Evolutionary conservation across 92 coral and sea anemone genomes (phyloP).

Genomic region (Pocillopora meandrina): DNA sequence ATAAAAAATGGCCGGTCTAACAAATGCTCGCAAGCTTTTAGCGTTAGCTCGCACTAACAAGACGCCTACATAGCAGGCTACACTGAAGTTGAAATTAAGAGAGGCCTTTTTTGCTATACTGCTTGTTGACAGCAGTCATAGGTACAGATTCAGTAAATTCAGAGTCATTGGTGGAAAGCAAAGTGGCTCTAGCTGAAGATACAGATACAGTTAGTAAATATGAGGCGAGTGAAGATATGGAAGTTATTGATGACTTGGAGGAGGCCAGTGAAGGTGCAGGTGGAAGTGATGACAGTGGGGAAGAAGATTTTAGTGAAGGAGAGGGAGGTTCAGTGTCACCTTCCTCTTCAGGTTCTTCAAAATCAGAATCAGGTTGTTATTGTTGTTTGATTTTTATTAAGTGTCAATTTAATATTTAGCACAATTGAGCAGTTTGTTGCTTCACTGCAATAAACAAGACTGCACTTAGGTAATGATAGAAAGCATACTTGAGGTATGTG

Average conservation of each 20-base stretch:
- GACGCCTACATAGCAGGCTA: too few relatives aligned
- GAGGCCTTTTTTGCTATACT: neutral
- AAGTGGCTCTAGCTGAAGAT: constrained; percentile 25
- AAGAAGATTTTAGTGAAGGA: constrained; percentile 67
- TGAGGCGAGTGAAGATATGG: constrained; percentile 63
- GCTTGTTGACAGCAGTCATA: neutral
- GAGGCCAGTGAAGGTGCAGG: constrained; percentile 59
- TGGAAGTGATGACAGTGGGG: constrained; percentile 59
- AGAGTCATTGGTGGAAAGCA: constrained; percentile 8
- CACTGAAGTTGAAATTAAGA: too few relatives aligned
- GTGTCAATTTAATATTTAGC: neutral
- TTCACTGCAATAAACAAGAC: too few relatives aligned
- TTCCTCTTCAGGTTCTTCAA: constrained; percentile 72
- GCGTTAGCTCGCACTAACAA: too few relatives aligned
- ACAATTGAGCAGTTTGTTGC: too few relatives aligned
- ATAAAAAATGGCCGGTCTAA: too few relatives aligned
- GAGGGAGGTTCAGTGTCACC: constrained; percentile 75
- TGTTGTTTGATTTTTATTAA: neutral
- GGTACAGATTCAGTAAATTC: neutral
- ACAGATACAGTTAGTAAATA: constrained; percentile 44
- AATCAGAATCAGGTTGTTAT: constrained; percentile 69
- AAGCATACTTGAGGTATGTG: too few relatives aligned
- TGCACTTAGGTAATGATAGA: too few relatives aligned
- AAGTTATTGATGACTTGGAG: constrained; percentile 78
- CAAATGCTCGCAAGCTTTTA: too few relatives aligned